Evolutionary conservation across 1,140 invertebrate species (phyloP).

Genomic region (Temnothorax longispinosus): DNA sequence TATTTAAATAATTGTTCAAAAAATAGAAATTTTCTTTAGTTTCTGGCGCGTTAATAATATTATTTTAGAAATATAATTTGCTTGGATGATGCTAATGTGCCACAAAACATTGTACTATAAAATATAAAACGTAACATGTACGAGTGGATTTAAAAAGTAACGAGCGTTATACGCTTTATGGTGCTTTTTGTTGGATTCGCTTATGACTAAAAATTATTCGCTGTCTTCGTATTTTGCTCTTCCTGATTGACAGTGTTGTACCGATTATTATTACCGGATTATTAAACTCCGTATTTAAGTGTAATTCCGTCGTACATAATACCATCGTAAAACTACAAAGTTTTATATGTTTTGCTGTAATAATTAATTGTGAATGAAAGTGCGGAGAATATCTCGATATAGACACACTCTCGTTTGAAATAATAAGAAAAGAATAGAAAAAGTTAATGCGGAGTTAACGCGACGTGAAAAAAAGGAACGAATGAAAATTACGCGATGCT

Average conservation of each 20-base stretch:
- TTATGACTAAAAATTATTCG: constrained; percentile 8
- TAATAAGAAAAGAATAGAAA: not conserved
- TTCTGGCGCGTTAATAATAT: not conserved
- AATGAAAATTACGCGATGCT: too few species aligned
- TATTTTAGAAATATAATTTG: not conserved
- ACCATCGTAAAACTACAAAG: not conserved
- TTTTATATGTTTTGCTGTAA: not conserved
- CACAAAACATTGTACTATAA: not conserved
- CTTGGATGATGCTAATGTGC: not conserved
- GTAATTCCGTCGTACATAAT: not conserved
- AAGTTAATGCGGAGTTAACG: not conserved
- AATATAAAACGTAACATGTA: not conserved
- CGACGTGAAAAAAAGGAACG: too few species aligned
- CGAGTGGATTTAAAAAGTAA: not conserved
- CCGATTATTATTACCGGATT: not conserved
- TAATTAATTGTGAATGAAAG: not conserved
- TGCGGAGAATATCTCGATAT: not conserved
- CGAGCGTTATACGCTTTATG: not conserved
- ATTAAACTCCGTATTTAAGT: not conserved
- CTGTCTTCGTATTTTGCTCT: not conserved
- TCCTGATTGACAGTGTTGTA: not conserved
- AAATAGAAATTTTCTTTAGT: not conserved
- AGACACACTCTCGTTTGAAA: not conserved
- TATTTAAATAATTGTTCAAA: not conserved
- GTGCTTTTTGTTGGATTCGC: not conserved